Evolutionary conservation across 2,113 vertebrate species (phyloP), one percentile per base, ranked within the genome.

Genomic region (Archilochus colubris): DNA sequence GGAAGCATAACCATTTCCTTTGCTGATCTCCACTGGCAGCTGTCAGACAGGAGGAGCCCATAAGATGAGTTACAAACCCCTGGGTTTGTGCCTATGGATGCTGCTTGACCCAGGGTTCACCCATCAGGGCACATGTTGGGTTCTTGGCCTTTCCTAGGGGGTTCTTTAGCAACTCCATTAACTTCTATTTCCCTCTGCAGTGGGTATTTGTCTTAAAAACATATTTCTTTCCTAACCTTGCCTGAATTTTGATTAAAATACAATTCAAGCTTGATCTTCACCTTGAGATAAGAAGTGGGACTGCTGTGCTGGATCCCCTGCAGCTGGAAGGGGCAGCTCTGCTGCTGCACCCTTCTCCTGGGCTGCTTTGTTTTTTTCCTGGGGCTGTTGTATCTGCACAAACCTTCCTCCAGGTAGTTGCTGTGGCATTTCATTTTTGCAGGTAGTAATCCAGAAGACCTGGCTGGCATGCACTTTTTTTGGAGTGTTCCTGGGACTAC

Each of bases 301-400:
- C 38, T 79, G 40, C 57, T 69, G 78, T n/a, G 31, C 10, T 18
- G n/a, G 36, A 28, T 46, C 22, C 55, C 3, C 0, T 21, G 61
- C n/a, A 28, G 68, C 62, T 43, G 62, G 20, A 43, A 12, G 59
- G 53, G 55, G 3, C 0, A 0, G 33, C 8, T 24, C 64, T 84
- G 22, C 50, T 48, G 53, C 43, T n/a, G 61, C 40, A 18, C 43
- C 9, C 0, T 21, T 69, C 22, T 8, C 27, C 46, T 22, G 8
- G 7, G 15, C 12, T 3, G 18, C 36, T 46, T 55, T 38, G 48
- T 33, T 44, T 25, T 44, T n/a, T 21, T 21, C 54, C 14, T 33
- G 17, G 40, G 27, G 38, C 14, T 38, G 24, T 28, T 69, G 8
- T 2, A 83, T 46, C 73, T 88, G 55, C 46, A 70, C 19, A n/a